Percentiles rank a stretch among this genome's conserved stretches.
These are phyloP conservation scores for Mongoloraphidia duomilia DNA, from an alignment of 2,888 invertebrate genomes.

Conservation along the genomic window DNA sequence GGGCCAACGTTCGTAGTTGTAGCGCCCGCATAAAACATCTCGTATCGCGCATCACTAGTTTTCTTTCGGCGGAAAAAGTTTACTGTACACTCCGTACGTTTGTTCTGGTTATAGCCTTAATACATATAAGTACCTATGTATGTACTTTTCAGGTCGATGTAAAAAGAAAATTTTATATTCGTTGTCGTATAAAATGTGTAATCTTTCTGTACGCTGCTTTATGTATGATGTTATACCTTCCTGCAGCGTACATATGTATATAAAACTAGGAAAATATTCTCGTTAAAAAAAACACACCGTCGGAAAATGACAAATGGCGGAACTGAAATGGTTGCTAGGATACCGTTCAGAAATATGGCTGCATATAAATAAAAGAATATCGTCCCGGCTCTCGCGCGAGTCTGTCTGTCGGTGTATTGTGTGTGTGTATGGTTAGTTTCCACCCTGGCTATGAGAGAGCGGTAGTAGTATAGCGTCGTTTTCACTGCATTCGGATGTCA, in stretches of 20 bases:
- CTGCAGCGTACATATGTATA: slow-evolving; percentile 15
- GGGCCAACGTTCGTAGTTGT: too few species aligned
- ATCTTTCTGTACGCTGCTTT: too few species aligned
- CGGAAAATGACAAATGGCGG: slow-evolving; percentile 28
- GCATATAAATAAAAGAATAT: slow-evolving; percentile 27
- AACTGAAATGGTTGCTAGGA: slow-evolving; percentile 25
- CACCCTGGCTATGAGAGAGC: slow-evolving; percentile 16
- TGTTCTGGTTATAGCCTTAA: neutral
- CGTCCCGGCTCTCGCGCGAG: slow-evolving; percentile 16
- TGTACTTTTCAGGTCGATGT: neutral
- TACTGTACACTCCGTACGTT: neutral
- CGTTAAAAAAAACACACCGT: slow-evolving; percentile 21
- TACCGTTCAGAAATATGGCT: slow-evolving; percentile 26
- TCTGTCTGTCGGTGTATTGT: too few species aligned
- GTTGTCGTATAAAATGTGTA: too few species aligned
- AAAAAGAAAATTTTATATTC: too few species aligned
- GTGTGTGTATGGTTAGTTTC: slow-evolving; percentile 18
- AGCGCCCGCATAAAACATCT: too few species aligned
- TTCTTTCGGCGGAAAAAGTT: too few species aligned
- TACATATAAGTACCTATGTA: neutral
- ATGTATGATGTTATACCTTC: neutral
- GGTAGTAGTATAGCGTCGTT: neutral
- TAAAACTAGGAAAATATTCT: slow-evolving; percentile 25
- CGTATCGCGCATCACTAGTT: too few species aligned
- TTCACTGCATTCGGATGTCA: neutral